phyloP scores from a whole-genome alignment of 2,113 vertebrate species.

The Motacilla alba region DNA sequence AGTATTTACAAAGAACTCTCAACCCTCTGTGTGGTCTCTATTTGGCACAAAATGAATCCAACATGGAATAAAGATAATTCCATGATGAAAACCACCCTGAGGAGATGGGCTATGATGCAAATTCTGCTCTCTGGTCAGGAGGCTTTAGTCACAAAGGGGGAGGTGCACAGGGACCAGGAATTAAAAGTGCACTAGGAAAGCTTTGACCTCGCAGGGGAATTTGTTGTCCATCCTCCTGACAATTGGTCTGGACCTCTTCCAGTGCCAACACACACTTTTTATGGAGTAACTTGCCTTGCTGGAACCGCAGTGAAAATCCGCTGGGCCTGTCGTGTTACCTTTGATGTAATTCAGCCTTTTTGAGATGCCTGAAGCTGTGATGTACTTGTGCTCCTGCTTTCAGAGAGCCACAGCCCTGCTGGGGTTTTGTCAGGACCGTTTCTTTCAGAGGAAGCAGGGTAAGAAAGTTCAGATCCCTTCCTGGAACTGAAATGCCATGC shows the following conservation, averaged over 20 bases:
- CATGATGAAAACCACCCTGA: neutral
- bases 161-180: neutral
- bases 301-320: neutral
- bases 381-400: neutral
- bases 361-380: neutral
- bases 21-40: neutral
- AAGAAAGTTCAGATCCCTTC: neutral
- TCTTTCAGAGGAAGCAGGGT: neutral
- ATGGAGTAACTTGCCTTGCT: neutral
- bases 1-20: neutral
- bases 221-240: neutral
- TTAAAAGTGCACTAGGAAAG: neutral
- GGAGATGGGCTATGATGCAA: neutral
- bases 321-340: neutral
- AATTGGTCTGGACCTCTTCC: neutral
- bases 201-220: neutral
- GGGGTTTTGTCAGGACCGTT: neutral
- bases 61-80: neutral
- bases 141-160: neutral
- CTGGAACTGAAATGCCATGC: neutral
- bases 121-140: neutral
- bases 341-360: neutral
- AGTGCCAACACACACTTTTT: neutral
- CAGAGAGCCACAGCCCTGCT: neutral
- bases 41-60: neutral